Evolutionary conservation across 2,113 vertebrate species (phyloP), one percentile per base, ranked within the genome.

Genomic region (Arizona elegans): DNA sequence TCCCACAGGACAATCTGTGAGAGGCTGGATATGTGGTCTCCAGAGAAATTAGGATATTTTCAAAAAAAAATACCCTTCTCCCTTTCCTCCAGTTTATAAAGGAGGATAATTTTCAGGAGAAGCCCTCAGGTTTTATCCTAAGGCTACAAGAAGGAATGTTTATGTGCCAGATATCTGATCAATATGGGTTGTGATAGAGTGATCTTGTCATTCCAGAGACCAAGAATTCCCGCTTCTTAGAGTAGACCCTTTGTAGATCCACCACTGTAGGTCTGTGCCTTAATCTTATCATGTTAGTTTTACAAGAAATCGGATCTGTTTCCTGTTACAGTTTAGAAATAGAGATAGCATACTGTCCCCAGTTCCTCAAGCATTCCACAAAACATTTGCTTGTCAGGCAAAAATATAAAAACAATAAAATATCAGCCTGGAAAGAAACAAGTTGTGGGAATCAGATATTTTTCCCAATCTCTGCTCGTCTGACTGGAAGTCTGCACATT

Each of bases 11-110:
- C 1, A 24, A 12, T 9, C 8, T 24, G 6, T n/a, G 5, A 92
- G 93, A 90, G 52, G 90, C 62, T 85, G 0, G 0, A 50, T 52
- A 38, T 93, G 0, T 23, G 85, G 87, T 33, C 70, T 38, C 93
- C 94, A 81, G 65, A 55, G 94, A 95, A 95, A 55, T 94, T 95
- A 90, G 90, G 91, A 55, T 65, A 91, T 65, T 95, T 47, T 70
- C 29, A n/a, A 11, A 70, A 70, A 65, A 53, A 94, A 93, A 88
- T 94, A 88, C 0, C 93, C 93, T 38, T 85, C 95, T 92, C 59
- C 1, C 0, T 92, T 92, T 87, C 89, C 94, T 91, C 59, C 1
- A 0, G 91, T 91, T 95, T 88, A 93, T 19, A 65, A 65, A 29
- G 62, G 62, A 29, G 62, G 62, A 29, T 65, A 38, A 23, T n/a